Base-by-base conservation (phyloP, 2,888 invertebrate species). In the Biston betularia region DNA sequence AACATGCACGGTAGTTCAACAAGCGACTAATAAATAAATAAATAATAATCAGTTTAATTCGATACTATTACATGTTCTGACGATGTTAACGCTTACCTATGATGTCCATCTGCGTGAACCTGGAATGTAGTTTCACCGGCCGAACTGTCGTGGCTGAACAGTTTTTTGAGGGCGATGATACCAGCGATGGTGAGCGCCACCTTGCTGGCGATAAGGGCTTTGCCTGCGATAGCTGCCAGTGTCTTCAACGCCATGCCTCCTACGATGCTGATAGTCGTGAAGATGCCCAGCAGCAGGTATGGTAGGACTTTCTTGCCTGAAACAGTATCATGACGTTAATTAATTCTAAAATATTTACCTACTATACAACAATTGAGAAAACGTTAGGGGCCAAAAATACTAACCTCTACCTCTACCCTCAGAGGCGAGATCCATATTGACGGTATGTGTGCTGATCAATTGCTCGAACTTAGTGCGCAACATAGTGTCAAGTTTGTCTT, bases 111-210 rank as follows among this genome's bases (percentile, higher is more conserved):
- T 72, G 96, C 95, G 79, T 96, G 96, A 58, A 96, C 96, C 85
- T 96, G 96, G 89, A 96, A 95, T 73, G 95, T 95, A 53, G 95
- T 94, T 82, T 95, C 95, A 71, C 95, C 95, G 69, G 95, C 93
- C 70, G 94, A 89, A 72, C 93, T 89, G 74, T 96, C 96, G 72
- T 95, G 95, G 69, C 96, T 95, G 89, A 96, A 96, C 73, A 96
- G 92, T 85, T 96, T 96, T 90, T 96, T 96, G 75, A 96, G 87
- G 33, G 95, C 96, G 76, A 96, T 95, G 66, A 96, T 96, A 62
- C 96, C 95, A 69, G 96, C 95, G 76, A 96, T 96, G 68, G 96
- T 95, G 65, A 96, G 86, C 1, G 96, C 96, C 55, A 96, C 95
- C 84, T 96, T 96, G 84, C 96, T 96, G 74, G 96, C 96, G 70